Percentiles rank a stretch among this genome's conserved stretches.
Conservation (phyloP, 2,888 invertebrate species). For the Rugalucina vietnamica region DNA sequence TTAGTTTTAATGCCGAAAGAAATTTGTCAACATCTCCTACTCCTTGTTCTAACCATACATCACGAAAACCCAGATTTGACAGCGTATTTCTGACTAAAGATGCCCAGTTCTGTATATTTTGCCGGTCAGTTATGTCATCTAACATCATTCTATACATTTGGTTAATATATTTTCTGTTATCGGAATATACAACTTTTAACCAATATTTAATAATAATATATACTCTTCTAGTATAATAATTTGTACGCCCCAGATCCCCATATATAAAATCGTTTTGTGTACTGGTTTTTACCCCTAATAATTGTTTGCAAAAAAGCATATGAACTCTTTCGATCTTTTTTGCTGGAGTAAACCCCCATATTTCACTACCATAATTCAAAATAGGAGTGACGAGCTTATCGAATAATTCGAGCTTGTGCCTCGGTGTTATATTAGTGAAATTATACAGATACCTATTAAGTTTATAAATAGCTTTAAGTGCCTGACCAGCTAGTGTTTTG, state of each 20-base stretch:
- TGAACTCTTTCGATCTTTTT: background rate
- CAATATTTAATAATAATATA: background rate
- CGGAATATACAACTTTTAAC: background rate
- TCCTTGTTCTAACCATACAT: background rate
- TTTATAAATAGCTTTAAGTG: background rate
- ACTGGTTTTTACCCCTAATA: background rate
- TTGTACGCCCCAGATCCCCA: background rate
- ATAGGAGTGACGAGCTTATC: background rate
- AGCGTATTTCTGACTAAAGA: background rate
- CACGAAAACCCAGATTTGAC: background rate
- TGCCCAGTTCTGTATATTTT: background rate
- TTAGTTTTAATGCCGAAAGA: background rate
- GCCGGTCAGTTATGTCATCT: background rate
- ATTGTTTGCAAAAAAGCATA: background rate
- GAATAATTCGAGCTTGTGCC: background rate
- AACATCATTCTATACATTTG: background rate
- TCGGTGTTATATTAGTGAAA: background rate
- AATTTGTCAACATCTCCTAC: background rate
- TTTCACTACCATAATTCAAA: background rate
- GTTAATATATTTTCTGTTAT: background rate
- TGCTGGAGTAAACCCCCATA: background rate
- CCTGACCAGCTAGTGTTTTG: background rate
- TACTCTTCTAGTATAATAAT: background rate
- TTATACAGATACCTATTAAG: background rate
- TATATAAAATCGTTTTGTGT: background rate